phyloP scores from a whole-genome alignment of 2,797 vertebrate species.

The Setipinna tenuifilis region DNA sequence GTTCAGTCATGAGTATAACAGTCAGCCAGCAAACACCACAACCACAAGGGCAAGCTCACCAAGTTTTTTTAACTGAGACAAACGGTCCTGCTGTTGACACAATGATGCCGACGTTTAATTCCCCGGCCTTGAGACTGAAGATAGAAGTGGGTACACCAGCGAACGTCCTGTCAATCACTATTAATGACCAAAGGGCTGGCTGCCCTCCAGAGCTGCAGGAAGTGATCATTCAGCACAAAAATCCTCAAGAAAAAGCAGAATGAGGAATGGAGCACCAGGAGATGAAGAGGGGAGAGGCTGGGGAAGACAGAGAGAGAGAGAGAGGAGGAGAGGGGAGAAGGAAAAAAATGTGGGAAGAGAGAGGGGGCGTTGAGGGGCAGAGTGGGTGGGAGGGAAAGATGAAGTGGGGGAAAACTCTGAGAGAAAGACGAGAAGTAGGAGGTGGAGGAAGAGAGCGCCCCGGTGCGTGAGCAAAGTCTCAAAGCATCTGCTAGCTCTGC shows the following conservation, averaged over 20 bases:
- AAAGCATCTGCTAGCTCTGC: conserved; percentile 50
- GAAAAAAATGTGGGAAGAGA: not conserved
- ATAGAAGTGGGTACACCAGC: not conserved
- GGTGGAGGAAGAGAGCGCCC: conserved; percentile 28
- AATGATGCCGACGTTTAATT: conserved; percentile 8
- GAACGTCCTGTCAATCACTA: conserved; percentile 31
- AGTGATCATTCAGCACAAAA: conserved; percentile 41
- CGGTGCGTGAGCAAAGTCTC: conserved; percentile 37
- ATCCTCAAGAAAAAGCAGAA: conserved; percentile 20
- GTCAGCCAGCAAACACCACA: not conserved
- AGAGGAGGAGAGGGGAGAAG: not conserved
- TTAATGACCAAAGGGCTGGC: conserved; percentile 37
- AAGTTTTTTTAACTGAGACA: not conserved
- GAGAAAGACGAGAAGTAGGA: not conserved
- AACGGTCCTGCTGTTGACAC: not conserved
- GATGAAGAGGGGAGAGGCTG: not conserved
- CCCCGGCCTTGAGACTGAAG: conserved; percentile 7
- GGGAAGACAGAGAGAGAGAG: not conserved
- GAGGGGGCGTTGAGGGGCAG: not conserved
- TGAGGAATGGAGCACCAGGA: not conserved
- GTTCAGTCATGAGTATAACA: not conserved
- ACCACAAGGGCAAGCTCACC: not conserved
- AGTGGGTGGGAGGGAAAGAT: not conserved
- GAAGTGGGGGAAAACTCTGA: not conserved
- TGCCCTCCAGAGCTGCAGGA: conserved; percentile 39